phyloP scores from a whole-genome alignment of 2,113 vertebrate species.

The Austrofundulus limnaeus region DNA sequence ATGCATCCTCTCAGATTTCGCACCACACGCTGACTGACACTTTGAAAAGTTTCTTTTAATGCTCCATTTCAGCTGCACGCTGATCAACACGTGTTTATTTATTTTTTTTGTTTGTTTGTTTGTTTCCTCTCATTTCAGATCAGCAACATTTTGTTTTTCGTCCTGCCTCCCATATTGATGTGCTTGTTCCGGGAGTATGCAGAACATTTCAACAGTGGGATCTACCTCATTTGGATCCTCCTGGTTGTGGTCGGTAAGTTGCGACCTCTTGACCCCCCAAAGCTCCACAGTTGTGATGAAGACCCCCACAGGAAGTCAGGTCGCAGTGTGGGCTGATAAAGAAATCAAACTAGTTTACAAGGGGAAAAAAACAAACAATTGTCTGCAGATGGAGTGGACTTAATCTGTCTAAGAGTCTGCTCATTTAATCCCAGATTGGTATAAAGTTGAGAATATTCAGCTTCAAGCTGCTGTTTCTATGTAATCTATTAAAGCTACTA shows the following conservation, averaged over 20 bases:
- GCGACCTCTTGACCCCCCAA: slow-evolving; percentile 5
- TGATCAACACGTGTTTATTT: slow-evolving; percentile 32
- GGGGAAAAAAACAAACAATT: no score
- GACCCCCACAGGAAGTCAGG: neutral
- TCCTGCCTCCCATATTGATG: slow-evolving; percentile 97
- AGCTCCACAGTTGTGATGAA: no score
- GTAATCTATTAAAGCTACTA: neutral
- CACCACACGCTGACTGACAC: neutral
- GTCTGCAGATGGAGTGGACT: neutral
- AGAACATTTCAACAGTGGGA: slow-evolving; percentile 97
- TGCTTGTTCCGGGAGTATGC: slow-evolving; percentile 96
- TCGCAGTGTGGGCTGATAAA: neutral
- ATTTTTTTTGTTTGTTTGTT: slow-evolving; percentile 38
- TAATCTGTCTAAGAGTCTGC: neutral
- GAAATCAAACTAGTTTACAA: no score
- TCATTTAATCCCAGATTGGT: slow-evolving; percentile 1
- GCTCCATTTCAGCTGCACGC: no score
- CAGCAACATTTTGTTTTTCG: slow-evolving; percentile 97
- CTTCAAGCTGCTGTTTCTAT: neutral
- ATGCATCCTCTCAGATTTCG: neutral
- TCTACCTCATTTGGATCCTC: slow-evolving; percentile 97
- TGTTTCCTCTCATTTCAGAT: slow-evolving; percentile 83
- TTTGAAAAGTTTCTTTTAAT: no score
- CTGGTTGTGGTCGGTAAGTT: slow-evolving; percentile 97
- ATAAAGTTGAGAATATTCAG: neutral